Evolutionary conservation across 2,888 invertebrate species (phyloP), one percentile per base, ranked within the genome.

Genomic region (Notocelia uddmanniana): DNA sequence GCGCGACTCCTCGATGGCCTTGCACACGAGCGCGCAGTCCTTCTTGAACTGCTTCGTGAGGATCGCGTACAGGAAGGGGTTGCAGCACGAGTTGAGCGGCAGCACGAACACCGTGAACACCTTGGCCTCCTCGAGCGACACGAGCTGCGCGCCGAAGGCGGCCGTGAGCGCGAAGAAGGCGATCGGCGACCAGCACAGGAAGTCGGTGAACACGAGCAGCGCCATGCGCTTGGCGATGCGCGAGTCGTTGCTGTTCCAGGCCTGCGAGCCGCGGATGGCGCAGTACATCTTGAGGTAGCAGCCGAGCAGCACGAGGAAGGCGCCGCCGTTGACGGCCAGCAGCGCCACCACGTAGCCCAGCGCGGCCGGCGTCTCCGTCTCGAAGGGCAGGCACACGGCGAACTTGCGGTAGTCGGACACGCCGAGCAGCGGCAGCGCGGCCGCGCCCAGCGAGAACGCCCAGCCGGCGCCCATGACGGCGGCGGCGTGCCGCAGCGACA

Each of bases 261-360:
- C 98, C 87, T 98, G 97, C 79, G 98, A 98, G 73, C 98, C 98
- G n/a, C 98, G 95, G 78, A 99, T 98, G 69, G 98, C 98, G 92
- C 98, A 98, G 92, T 99, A 99, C 98, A 99, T 99, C 91, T 98
- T 98, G 74, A 98, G 94, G 88, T 99, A 99, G 89, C 99, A 99
- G 68, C 98, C 97, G 96, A 99, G 98, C 68, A 99, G 95, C 73
- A 98, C 98, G 41, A 98, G 94, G 90, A 99, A 99, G 1, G 99
- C 98, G 23, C 98, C 94, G 5, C 99, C 98, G 89, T 99, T 99
- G 84, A 98, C 96, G 74, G 97, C 94, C 95, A 99, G 97, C 68
- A 99, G 94, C 77, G 98, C 96, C 1, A 98, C 97, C 26, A 99
- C 98, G 92, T 99, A 99, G 2, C 96, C 96, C 68, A 98, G 92